phyloP scores from a whole-genome alignment of 2,113 vertebrate species.

The Salvator merianae region DNA sequence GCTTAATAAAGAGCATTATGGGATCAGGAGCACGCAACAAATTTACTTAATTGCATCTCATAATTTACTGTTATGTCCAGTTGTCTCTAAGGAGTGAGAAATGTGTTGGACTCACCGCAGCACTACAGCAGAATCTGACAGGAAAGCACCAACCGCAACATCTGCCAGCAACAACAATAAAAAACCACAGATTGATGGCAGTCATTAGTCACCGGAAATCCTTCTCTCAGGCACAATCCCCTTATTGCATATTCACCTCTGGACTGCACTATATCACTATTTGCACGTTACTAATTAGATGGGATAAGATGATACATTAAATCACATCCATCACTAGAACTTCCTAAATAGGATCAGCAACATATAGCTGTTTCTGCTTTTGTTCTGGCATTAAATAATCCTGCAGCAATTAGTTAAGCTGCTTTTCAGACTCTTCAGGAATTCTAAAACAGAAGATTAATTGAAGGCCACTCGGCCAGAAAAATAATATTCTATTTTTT shows the following conservation, averaged over 20 bases:
- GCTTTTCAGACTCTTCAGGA: conserved; percentile 9
- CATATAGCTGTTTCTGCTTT: background rate
- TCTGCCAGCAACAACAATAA: conserved; percentile 74
- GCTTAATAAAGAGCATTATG: conserved; percentile 25
- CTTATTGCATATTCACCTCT: conserved; percentile 42
- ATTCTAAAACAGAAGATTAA: background rate
- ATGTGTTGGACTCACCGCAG: conserved; percentile 81
- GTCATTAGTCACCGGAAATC: conserved; percentile 55
- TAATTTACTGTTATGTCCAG: conserved; percentile 43
- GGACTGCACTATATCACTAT: conserved; percentile 44
- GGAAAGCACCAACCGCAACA: conserved; percentile 92
- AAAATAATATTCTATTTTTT: background rate
- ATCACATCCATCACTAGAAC: background rate
- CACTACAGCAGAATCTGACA: conserved; percentile 88
- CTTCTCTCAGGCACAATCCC: conserved; percentile 37
- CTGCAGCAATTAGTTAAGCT: background rate
- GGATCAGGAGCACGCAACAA: conserved; percentile 30
- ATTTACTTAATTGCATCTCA: conserved; percentile 35
- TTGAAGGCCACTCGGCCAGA: conserved; percentile 1
- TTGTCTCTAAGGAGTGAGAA: conserved; percentile 34
- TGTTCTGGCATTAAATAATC: background rate
- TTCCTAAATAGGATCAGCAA: conserved; percentile 31
- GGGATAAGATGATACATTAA: conserved; percentile 12
- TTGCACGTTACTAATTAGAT: conserved; percentile 54
- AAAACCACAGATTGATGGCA: conserved; percentile 41